These are phyloP conservation scores for Pseudochirops corinnae DNA, from an alignment of 2,797 vertebrate species.

Conservation along the genomic window DNA sequence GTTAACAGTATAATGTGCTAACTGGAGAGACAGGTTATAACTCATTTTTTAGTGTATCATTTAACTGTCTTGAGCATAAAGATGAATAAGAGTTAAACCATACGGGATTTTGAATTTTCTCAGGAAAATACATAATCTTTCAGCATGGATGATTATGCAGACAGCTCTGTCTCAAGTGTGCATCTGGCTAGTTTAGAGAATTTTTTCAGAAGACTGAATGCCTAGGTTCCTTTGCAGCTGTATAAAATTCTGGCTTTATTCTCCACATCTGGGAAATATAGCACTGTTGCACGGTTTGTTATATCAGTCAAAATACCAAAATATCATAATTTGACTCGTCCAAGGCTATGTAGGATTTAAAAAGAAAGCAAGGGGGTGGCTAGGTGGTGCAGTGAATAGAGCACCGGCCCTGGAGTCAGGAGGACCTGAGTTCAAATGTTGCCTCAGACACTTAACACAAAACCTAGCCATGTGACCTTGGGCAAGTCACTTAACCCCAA, in stretches of 20 bases:
- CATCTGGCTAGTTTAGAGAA: conserved; percentile 64
- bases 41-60: neutral
- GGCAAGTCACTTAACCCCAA: too few species aligned
- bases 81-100: conserved; percentile 20
- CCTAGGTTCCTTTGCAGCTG: conserved; percentile 54
- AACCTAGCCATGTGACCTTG: too few species aligned
- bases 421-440: too few species aligned
- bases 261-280: conserved; percentile 54
- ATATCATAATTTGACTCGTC: conserved; percentile 50
- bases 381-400: too few species aligned
- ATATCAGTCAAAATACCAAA: conserved; percentile 54
- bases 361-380: neutral
- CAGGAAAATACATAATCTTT: conserved; percentile 51
- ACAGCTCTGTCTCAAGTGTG: conserved; percentile 55
- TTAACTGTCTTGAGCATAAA: conserved; percentile 19
- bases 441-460: too few species aligned
- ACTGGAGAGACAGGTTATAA: neutral
- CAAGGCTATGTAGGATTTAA: neutral
- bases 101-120: conserved; percentile 50
- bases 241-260: conserved; percentile 59
- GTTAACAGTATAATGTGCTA: conserved; percentile 1
- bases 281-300: conserved; percentile 47
- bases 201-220: conserved; percentile 68
- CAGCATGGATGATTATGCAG: conserved; percentile 68
- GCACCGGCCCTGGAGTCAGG: too few species aligned